phyloP scores from a whole-genome alignment of 2,888 invertebrate species.

The Glyphotaelius pellucidus region DNA sequence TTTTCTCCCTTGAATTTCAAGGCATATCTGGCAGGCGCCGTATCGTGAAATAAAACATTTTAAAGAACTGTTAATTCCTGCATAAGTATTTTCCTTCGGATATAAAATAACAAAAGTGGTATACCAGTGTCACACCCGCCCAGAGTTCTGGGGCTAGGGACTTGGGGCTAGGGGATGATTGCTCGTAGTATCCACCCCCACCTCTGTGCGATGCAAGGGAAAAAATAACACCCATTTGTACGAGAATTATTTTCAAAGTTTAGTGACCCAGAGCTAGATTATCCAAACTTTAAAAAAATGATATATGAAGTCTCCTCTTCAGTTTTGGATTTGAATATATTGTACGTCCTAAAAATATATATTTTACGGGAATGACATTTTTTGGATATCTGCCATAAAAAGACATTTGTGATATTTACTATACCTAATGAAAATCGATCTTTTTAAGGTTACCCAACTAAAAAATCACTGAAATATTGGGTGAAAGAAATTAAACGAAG shows the following conservation, averaged over 20 bases:
- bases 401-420: no score
- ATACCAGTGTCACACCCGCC: neutral
- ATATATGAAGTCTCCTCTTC: no score
- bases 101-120: no score
- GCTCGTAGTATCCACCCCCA: conserved; percentile 45
- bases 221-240: conserved; percentile 19
- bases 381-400: no score
- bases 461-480: no score
- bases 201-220: conserved; percentile 51
- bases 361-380: no score
- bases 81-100: neutral
- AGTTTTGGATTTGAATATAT: no score
- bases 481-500: no score
- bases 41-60: neutral
- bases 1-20: neutral
- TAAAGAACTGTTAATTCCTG: neutral
- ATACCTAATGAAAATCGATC: no score
- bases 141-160: neutral
- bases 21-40: neutral
- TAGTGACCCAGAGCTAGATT: neutral
- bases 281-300: neutral
- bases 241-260: neutral
- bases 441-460: no score
- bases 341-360: no score
- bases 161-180: conserved; percentile 54